Evolutionary conservation across 2,888 invertebrate species (phyloP).

Genomic region (Drosophila demipolita): DNA sequence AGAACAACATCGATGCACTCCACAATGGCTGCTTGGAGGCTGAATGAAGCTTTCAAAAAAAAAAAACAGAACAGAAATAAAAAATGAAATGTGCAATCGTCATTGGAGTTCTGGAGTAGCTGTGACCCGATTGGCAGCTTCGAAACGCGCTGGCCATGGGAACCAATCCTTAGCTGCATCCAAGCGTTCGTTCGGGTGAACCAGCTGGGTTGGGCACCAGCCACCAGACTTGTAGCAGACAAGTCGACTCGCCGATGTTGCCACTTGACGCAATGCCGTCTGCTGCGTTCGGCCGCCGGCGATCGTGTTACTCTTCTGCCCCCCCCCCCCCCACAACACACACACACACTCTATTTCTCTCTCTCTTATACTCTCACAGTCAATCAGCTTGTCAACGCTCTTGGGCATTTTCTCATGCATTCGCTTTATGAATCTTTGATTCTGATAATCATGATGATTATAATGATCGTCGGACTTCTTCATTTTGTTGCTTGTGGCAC

Average conservation of each 20-base stretch:
- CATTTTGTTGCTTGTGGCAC: slow-evolving; percentile 55
- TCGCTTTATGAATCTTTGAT: slow-evolving; percentile 9
- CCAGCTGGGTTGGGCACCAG: slow-evolving; percentile 14
- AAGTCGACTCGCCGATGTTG: slow-evolving; percentile 74
- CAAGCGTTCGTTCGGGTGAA: slow-evolving; percentile 26
- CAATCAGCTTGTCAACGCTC: slow-evolving; percentile 38
- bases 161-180: slow-evolving; percentile 35
- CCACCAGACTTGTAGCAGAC: slow-evolving; percentile 72
- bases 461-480: slow-evolving; percentile 63
- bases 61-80: background rate
- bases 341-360: background rate
- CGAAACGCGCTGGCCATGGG: slow-evolving; percentile 50
- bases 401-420: slow-evolving; percentile 57
- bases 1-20: slow-evolving; percentile 44
- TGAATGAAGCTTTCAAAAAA: slow-evolving; percentile 35
- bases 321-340: background rate
- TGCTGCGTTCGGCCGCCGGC: slow-evolving; percentile 52
- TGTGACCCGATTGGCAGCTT: slow-evolving; percentile 65
- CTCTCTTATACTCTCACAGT: slow-evolving; percentile 17
- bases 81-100: slow-evolving; percentile 72
- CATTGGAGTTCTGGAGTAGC: slow-evolving; percentile 66
- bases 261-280: slow-evolving; percentile 81
- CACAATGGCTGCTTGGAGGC: slow-evolving; percentile 48
- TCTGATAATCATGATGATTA: slow-evolving; percentile 16
- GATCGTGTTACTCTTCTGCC: slow-evolving; percentile 42